A percentile compares a stretch with the other conserved stretches of the same genome.
Conservation (phyloP, 2,113 vertebrate species). For the Pseudorectes ferrugineus region DNA sequence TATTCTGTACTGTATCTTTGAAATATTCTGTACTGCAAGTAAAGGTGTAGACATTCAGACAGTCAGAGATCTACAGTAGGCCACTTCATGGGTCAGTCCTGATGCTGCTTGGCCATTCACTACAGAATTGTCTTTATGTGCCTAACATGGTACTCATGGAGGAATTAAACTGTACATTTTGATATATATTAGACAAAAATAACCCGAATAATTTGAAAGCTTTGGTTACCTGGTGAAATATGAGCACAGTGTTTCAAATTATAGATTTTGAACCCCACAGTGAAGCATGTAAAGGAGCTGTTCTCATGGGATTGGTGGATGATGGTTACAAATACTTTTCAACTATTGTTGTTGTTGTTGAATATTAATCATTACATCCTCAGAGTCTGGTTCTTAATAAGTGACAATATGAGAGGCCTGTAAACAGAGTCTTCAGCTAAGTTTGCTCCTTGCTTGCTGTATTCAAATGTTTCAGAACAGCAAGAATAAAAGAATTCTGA, state of each 20-base stretch:
- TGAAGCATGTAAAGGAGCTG: neutral
- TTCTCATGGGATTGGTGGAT: neutral
- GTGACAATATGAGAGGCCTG: neutral
- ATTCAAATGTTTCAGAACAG: neutral
- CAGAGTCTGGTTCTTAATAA: neutral
- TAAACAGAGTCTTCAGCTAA: neutral
- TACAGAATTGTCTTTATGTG: neutral
- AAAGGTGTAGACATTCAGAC: neutral
- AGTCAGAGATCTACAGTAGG: neutral
- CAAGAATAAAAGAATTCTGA: neutral
- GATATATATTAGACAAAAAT: neutral
- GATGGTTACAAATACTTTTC: neutral
- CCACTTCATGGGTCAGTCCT: neutral
- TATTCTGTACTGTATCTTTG: too few relatives aligned
- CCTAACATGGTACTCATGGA: neutral
- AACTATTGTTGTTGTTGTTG: neutral
- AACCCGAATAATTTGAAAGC: neutral
- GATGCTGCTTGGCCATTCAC: neutral
- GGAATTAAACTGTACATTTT: neutral
- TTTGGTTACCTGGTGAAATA: neutral
- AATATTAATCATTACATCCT: neutral
- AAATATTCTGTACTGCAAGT: neutral
- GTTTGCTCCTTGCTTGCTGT: neutral
- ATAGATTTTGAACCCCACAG: neutral
- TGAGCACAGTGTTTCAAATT: neutral